A percentile compares a stretch with the other conserved stretches of the same genome.
phyloP scores from a whole-genome alignment of 2,113 vertebrate genomes.

The Catharus bicknelli region DNA sequence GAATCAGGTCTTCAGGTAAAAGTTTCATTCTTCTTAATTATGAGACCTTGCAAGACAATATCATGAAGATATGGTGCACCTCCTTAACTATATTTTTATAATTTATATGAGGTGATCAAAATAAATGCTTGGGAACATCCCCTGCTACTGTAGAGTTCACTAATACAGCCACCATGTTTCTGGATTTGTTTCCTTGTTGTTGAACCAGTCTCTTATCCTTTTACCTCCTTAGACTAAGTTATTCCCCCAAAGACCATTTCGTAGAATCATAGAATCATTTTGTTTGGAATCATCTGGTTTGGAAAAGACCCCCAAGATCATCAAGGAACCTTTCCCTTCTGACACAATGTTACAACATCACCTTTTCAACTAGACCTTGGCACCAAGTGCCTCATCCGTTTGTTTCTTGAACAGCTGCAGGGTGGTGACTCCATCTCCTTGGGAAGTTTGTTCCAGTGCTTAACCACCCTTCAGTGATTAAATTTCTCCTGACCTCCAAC shows the following conservation, averaged over 20 bases:
- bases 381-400: background rate
- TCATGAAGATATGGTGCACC: background rate
- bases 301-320: background rate
- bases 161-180: fast-evolving
- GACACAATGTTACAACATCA: background rate
- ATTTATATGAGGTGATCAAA: background rate
- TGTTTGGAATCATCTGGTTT: background rate
- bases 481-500: background rate
- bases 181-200: background rate
- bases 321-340: background rate
- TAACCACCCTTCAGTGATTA: background rate
- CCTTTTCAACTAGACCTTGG: background rate
- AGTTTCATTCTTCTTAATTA: background rate
- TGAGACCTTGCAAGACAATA: background rate
- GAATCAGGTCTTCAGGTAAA: background rate
- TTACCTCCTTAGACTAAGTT: background rate
- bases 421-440: background rate
- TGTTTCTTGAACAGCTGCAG: background rate
- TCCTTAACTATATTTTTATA: background rate
- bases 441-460: background rate
- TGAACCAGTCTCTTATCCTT: background rate
- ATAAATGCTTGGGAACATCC: background rate
- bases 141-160: background rate
- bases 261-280: background rate
- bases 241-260: background rate